These are phyloP conservation scores for Adelphocoris suturalis DNA, from an alignment of 2,888 invertebrate genomes.

Conservation along the genomic window DNA sequence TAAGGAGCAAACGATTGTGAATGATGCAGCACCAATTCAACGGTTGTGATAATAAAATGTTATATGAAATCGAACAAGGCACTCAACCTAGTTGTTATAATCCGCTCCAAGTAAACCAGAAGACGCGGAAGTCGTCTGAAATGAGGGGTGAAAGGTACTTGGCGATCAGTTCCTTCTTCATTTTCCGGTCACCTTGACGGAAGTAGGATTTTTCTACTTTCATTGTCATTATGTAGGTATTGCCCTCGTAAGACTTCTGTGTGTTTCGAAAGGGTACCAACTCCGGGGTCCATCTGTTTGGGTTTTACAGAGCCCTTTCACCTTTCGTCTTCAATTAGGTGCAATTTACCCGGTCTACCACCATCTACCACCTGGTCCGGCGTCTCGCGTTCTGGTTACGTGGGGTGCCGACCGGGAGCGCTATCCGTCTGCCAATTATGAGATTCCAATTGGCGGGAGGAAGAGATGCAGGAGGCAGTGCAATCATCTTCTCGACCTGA, in stretches of 20 bases:
- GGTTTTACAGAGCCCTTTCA: constrained; percentile 4
- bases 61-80: neutral
- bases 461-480: neutral
- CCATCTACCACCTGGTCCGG: neutral
- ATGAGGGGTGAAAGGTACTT: neutral
- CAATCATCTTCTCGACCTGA: constrained; percentile 12
- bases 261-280: neutral
- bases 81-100: neutral
- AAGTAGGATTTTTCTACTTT: constrained; percentile 38
- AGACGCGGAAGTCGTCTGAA: neutral
- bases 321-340: constrained; percentile 16
- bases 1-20: neutral
- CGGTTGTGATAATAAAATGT: neutral
- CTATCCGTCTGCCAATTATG: neutral
- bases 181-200: constrained; percentile 41
- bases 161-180: neutral
- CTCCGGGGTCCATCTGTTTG: constrained; percentile 2
- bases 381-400: constrained; percentile 7
- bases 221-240: constrained; percentile 46
- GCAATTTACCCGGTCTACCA: neutral
- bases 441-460: neutral
- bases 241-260: neutral
- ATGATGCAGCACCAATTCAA: neutral
- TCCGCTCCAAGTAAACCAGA: neutral
- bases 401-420: neutral